Base-by-base conservation (phyloP, 1,140 invertebrate species). In the Bombus pascuorum region DNA sequence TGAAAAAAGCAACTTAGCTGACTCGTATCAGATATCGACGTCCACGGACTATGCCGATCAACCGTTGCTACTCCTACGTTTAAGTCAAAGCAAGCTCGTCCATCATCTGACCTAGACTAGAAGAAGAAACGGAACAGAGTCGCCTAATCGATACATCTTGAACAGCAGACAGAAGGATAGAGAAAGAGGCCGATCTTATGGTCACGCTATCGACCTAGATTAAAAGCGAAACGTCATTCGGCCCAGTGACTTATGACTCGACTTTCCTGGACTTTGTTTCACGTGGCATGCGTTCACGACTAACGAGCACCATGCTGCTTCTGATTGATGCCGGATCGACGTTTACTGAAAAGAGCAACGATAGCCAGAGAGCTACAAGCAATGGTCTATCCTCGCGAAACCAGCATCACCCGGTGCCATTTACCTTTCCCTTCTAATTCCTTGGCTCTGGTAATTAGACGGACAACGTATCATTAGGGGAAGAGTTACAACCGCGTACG, bases 311-410 rank as follows among this genome's bases (percentile, higher is more conserved):
- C 78, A 42, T n/a, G 71, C 44, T 74, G 70, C 39, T 57, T 22
- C 59, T 86, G 85, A 86, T 86, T 77, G 80, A 86, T 86, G 72
- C 62, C 28, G 28, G 65, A 77, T 77, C 73, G 74, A 83, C 42
- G 42, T 72, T 83, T 72, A 47, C 81, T 71, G n/a, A 77, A 76
- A 83, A 76, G 66, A 71, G 66, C 73, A 82, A 32, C 73, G 73
- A 83, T 28, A 68, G 47, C 32, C 44, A 28, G 10, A 25, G 39
- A 18, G 4, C 28, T 3, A 28, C 9, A 9, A 8, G 9, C 53
- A 1, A 32, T 5, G n/a, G 62, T 4, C 2, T 65, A 65, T 32
- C n/a, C 57, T 59, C 32, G 28, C 42, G 70, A 42, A n/a, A 42
- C 8, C 37, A 34, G 34, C 28, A 53, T 34, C 57, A 12, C 32